phyloP scores from a whole-genome alignment of 2,113 vertebrate species.

The Aegotheles bennettii region DNA sequence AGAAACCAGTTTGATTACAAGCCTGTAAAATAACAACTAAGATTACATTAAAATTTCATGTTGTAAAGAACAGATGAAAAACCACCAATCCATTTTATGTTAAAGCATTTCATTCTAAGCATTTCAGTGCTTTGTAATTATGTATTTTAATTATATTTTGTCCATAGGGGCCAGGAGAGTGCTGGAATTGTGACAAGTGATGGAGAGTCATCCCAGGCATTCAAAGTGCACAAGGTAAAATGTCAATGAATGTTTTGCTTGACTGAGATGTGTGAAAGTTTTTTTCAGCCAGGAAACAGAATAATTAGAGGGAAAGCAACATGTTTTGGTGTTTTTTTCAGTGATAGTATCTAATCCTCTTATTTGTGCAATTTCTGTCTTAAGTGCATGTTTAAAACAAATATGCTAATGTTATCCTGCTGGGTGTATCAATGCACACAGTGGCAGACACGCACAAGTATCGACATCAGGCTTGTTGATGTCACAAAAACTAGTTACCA shows the following conservation, averaged over 20 bases:
- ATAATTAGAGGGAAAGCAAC: background rate
- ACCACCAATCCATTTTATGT: background rate
- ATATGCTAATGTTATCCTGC: accelerated
- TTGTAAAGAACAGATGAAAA: background rate
- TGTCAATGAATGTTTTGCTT: background rate
- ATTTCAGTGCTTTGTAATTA: background rate
- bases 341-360: background rate
- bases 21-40: background rate
- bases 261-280: background rate
- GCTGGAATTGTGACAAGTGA: conserved; percentile 95
- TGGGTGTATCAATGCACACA: background rate
- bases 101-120: background rate
- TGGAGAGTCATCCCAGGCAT: conserved; percentile 84
- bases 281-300: background rate
- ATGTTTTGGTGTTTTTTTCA: background rate
- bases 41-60: background rate
- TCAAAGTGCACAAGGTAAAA: conserved; percentile 90
- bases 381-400: background rate
- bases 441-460: background rate
- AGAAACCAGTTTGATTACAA: background rate
- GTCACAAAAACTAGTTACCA: background rate
- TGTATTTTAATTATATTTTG: conserved; percentile 30
- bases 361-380: background rate
- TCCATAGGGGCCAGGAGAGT: conserved; percentile 91
- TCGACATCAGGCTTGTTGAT: background rate